These are phyloP conservation scores for Indicator maculatus DNA, from an alignment of 2,113 vertebrate genomes.

Conservation along the genomic window DNA sequence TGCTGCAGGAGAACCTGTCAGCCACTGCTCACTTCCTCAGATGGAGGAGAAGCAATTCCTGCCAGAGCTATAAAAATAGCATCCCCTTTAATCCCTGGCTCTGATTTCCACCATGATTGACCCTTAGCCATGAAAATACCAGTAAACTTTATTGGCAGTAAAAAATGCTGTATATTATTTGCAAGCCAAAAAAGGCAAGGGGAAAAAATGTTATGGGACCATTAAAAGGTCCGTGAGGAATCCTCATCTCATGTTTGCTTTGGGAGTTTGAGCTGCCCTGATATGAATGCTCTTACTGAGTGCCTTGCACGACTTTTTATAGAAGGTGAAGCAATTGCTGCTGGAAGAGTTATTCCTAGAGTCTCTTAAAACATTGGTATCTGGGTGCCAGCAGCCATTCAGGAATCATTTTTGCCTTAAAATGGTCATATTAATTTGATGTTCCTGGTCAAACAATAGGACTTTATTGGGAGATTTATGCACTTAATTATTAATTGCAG, in stretches of 20 bases:
- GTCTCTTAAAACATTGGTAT: constrained; percentile 19
- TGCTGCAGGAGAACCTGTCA: neutral
- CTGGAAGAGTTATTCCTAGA: constrained; percentile 26
- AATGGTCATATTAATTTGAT: neutral
- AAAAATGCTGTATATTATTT: neutral
- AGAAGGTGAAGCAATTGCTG: constrained; percentile 50
- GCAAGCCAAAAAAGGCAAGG: constrained; percentile 37
- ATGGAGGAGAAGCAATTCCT: neutral
- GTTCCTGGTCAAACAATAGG: neutral
- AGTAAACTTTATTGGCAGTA: constrained; percentile 11
- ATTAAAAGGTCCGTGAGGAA: neutral
- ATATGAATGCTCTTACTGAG: neutral
- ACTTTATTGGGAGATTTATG: neutral
- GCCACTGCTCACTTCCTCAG: neutral
- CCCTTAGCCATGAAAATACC: constrained; percentile 9
- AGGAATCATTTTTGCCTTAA: constrained; percentile 5
- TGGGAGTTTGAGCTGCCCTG: constrained; percentile 28
- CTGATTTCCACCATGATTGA: constrained; percentile 3
- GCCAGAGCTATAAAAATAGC: constrained; percentile 13
- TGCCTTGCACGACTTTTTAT: constrained; percentile 18
- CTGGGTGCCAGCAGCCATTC: constrained; percentile 6
- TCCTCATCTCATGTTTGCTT: constrained; percentile 20
- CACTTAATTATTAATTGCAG: neutral
- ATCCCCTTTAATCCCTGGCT: constrained; percentile 20
- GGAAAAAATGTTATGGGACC: neutral